phyloP scores from a whole-genome alignment of 2,113 vertebrate species.

The Nyctibius bracteatus region DNA sequence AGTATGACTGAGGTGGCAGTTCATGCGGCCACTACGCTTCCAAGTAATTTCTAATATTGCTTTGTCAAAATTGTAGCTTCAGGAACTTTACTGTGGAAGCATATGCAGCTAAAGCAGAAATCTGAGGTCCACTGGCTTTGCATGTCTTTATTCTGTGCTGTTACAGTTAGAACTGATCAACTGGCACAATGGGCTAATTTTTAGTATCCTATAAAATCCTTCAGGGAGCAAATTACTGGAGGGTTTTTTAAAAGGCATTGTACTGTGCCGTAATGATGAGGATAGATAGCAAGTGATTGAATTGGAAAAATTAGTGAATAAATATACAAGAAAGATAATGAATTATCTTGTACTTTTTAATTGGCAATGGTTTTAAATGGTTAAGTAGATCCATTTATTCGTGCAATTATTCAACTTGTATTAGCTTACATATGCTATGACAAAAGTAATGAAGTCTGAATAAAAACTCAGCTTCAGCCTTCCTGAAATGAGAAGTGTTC shows the following conservation, averaged over 20 bases:
- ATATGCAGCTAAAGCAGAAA: background rate
- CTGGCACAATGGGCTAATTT: background rate
- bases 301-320: background rate
- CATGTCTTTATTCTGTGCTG: background rate
- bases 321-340: background rate
- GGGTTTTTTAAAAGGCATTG: background rate
- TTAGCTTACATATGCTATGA: background rate
- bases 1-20: background rate
- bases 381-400: background rate
- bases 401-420: background rate
- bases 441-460: background rate
- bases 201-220: background rate
- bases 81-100: background rate
- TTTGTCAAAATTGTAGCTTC: background rate
- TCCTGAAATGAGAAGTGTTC: background rate
- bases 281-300: background rate
- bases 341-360: background rate
- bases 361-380: background rate
- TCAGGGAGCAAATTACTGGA: background rate
- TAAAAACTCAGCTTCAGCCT: background rate
- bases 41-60: background rate
- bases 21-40: fast-evolving
- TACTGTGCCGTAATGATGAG: background rate
- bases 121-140: background rate
- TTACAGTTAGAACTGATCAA: background rate